Evolutionary conservation across 2,888 invertebrate genomes (phyloP).

Genomic region (Sylvicola cinctus): DNA sequence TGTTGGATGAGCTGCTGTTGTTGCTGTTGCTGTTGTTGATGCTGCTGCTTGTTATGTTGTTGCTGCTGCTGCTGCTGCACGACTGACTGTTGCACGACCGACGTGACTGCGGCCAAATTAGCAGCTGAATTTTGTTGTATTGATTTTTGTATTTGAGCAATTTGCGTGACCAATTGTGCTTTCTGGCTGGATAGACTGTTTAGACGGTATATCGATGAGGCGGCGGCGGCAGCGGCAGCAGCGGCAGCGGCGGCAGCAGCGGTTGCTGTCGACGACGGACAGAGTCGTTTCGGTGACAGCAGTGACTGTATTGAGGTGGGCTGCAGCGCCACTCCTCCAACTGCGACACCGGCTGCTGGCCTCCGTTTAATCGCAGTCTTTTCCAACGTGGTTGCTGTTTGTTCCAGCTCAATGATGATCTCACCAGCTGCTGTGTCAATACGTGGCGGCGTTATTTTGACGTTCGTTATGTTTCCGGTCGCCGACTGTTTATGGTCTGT

Average conservation of each 20-base stretch:
- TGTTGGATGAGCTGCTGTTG: conserved; percentile 17
- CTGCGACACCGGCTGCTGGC: conserved; percentile 17
- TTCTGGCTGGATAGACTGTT: conserved; percentile 18
- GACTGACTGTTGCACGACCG: conserved; percentile 11
- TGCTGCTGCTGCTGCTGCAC: conserved; percentile 11
- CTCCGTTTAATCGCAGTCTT: conserved; percentile 28
- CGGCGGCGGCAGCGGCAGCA: conserved; percentile 14
- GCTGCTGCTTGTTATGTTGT: conserved; percentile 14
- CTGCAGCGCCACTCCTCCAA: conserved; percentile 23
- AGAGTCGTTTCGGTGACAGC: conserved; percentile 28
- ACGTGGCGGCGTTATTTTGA: no score
- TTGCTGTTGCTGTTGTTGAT: conserved; percentile 18
- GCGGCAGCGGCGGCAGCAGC: conserved; percentile 7
- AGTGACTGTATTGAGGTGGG: conserved; percentile 29
- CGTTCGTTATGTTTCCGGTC: no score
- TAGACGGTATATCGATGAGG: conserved; percentile 10
- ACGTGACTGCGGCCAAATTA: conserved; percentile 12
- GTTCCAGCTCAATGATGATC: no score
- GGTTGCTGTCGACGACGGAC: conserved; percentile 17
- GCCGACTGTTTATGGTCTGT: no score
- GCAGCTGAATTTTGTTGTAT: conserved; percentile 8
- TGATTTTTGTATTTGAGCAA: background rate
- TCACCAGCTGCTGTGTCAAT: no score
- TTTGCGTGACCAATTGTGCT: conserved; percentile 9
- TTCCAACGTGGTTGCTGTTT: no score